Evolutionary conservation across 2,888 invertebrate genomes (phyloP).

Genomic region (Cylloceria caligata): DNA sequence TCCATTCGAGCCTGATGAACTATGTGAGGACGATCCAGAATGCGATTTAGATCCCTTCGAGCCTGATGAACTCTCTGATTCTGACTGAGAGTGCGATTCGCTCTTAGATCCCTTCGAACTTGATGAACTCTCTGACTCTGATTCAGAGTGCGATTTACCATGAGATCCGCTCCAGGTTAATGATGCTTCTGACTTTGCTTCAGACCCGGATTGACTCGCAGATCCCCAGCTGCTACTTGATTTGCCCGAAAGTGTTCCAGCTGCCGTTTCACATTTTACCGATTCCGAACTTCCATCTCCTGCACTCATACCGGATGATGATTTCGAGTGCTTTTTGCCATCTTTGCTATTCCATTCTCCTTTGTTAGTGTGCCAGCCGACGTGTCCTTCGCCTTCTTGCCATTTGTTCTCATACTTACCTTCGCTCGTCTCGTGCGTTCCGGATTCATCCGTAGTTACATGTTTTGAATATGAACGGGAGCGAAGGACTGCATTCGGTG

Average conservation of each 20-base stretch:
- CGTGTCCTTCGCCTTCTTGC: not conserved
- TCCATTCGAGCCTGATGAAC: too few species aligned
- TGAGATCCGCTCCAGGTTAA: not conserved
- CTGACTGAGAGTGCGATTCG: not conserved
- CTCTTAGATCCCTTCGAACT: not conserved
- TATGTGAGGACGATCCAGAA: too few species aligned
- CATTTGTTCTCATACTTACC: conserved; percentile 24
- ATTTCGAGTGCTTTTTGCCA: not conserved
- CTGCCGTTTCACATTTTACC: too few species aligned
- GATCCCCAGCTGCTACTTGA: not conserved
- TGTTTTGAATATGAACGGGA: not conserved
- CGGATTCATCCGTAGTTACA: not conserved
- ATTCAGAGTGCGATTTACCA: not conserved
- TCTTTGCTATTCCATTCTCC: conserved; percentile 33
- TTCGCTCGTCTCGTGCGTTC: conserved; percentile 5
- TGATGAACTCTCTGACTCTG: not conserved
- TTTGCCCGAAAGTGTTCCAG: too few species aligned
- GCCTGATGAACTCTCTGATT: not conserved
- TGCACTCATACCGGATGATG: not conserved
- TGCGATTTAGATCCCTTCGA: too few species aligned
- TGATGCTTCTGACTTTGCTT: not conserved
- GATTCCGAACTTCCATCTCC: too few species aligned
- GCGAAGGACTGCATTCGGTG: not conserved
- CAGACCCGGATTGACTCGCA: not conserved
- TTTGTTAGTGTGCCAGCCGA: conserved; percentile 5